A percentile compares a stretch with the other conserved stretches of the same genome.
phyloP scores from a whole-genome alignment of 2,888 invertebrate species.

The Notodonta dromedarius region DNA sequence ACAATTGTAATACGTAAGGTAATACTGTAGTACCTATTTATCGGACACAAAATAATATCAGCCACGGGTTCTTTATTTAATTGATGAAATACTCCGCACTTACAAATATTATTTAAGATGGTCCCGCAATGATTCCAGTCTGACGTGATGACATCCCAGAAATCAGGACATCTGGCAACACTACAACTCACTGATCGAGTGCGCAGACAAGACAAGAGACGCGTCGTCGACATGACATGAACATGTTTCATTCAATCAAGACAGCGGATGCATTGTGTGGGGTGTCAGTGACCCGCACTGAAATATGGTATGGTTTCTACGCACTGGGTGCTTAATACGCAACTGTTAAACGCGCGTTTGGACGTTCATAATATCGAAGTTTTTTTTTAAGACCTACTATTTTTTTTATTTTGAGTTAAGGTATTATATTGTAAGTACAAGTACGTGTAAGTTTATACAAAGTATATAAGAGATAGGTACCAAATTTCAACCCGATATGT shows the following conservation, averaged over 20 bases:
- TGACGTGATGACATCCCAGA: background rate
- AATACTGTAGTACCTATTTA: too few species aligned
- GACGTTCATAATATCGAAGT: too few species aligned
- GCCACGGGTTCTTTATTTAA: background rate
- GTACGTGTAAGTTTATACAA: too few species aligned
- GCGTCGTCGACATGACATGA: conserved; percentile 38
- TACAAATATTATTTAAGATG: too few species aligned
- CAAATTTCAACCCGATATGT: too few species aligned
- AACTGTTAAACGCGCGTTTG: background rate
- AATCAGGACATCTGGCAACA: conserved; percentile 5
- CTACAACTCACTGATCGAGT: conserved; percentile 30
- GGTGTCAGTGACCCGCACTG: conserved; percentile 52
- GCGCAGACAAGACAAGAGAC: conserved; percentile 35
- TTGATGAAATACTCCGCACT: too few species aligned
- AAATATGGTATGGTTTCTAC: conserved; percentile 30
- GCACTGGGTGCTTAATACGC: background rate
- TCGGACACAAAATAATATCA: background rate
- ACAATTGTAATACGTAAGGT: too few species aligned
- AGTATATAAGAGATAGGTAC: too few species aligned
- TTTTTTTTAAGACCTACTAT: too few species aligned
- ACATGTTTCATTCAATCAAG: conserved; percentile 71
- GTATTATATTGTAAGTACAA: too few species aligned
- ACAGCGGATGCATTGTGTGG: conserved; percentile 56
- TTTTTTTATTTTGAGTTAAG: too few species aligned
- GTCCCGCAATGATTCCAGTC: background rate